A percentile compares a stretch with the other conserved stretches of the same genome.
Conservation (phyloP, 1,140 invertebrate species). For the Ridgeia piscesae region DNA sequence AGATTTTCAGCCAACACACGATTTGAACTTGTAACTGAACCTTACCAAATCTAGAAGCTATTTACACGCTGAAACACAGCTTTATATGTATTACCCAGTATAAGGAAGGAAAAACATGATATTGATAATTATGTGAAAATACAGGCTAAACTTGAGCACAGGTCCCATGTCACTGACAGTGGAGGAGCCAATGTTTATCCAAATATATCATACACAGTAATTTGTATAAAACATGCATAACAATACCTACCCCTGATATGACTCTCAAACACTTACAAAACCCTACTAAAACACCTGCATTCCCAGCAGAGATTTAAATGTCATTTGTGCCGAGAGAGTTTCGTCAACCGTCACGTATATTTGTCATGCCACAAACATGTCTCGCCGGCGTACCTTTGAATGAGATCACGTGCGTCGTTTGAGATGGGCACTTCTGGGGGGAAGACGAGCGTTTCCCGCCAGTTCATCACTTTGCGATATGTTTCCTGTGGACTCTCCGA, state of each 20-base stretch:
- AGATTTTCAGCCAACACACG: no score
- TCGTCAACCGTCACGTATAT: neutral
- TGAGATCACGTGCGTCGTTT: constrained; percentile 69
- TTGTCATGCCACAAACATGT: neutral
- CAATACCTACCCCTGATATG: neutral
- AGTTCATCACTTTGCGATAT: constrained; percentile 99
- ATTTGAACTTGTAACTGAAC: no score
- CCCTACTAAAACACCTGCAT: neutral
- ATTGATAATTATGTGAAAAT: no score
- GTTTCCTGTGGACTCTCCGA: constrained; percentile 99
- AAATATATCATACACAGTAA: neutral
- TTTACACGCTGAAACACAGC: no score
- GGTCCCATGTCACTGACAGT: neutral
- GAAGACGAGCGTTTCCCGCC: constrained; percentile 96
- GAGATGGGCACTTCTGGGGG: constrained; percentile 99
- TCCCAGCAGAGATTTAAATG: neutral
- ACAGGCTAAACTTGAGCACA: neutral
- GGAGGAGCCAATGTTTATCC: neutral
- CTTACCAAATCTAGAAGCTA: no score
- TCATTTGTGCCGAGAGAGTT: neutral
- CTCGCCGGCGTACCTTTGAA: constrained; percentile 49
- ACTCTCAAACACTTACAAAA: neutral
- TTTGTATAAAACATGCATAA: neutral
- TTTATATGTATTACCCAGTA: no score
- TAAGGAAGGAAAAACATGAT: no score